These are phyloP conservation scores for Bos indicus DNA, from an alignment of 2,113 vertebrate genomes.

Conservation along the genomic window DNA sequence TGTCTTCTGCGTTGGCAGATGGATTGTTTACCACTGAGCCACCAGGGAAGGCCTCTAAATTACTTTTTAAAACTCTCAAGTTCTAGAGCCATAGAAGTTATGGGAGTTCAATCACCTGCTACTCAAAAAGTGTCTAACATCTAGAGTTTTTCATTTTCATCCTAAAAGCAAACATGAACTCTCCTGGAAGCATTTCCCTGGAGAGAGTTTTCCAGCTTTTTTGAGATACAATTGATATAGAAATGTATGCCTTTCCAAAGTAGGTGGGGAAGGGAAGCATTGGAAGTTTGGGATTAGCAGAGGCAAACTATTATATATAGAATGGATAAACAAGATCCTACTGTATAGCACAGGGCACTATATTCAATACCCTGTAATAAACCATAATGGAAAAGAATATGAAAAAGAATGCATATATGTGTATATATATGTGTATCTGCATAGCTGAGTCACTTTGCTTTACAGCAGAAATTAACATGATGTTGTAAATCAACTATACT, in stretches of 20 bases:
- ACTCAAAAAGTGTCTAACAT: neutral
- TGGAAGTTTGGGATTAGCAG: neutral
- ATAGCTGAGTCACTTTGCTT: neutral
- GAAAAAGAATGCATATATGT: neutral
- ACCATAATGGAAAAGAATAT: neutral
- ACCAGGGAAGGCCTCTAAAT: neutral
- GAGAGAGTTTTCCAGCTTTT: neutral
- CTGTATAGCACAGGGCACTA: neutral
- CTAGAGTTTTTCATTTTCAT: neutral
- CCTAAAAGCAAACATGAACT: neutral
- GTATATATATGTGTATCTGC: neutral
- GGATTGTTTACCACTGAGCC: neutral
- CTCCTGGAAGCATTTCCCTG: neutral
- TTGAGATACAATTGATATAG: neutral
- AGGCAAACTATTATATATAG: neutral
- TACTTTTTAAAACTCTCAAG: neutral
- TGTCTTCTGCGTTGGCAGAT: neutral
- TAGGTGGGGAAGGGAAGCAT: neutral
- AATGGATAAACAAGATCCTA: neutral
- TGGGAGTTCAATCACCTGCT: neutral
- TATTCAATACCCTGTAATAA: neutral
- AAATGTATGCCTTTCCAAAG: neutral
- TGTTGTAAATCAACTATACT: neutral
- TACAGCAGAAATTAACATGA: neutral
- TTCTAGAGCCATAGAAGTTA: neutral